phyloP scores from a whole-genome alignment of 2,797 vertebrate species.

The Bucorvus abyssinicus region DNA sequence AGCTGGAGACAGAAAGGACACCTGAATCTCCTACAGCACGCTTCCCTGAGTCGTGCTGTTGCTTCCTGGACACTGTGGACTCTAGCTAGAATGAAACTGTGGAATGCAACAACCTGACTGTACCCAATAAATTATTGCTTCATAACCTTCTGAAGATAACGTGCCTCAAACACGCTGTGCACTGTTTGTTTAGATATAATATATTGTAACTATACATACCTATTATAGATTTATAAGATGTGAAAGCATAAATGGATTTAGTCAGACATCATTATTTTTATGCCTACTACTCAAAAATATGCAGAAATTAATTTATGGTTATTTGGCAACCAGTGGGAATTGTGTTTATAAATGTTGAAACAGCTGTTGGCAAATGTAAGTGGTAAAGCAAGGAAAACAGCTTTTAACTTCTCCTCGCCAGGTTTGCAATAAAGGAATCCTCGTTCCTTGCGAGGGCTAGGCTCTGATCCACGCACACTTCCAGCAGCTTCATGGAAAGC shows the following conservation, averaged over 20 bases:
- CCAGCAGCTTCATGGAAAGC: not conserved
- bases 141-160: conserved; percentile 37
- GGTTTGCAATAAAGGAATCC: conserved; percentile 38
- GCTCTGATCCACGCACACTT: not conserved
- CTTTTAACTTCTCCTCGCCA: conserved; percentile 45
- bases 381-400: conserved; percentile 70
- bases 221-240: conserved; percentile 71
- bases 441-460: not conserved
- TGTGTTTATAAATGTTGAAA: conserved; percentile 77
- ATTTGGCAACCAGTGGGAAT: conserved; percentile 74
- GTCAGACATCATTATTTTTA: conserved; percentile 77
- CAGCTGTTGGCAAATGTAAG: conserved; percentile 73
- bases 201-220: conserved; percentile 60
- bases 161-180: conserved; percentile 2
- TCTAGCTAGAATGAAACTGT: conserved; percentile 34
- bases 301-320: conserved; percentile 75
- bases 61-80: not conserved
- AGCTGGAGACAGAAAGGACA: not conserved
- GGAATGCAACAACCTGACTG: conserved; percentile 1
- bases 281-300: conserved; percentile 71
- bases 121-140: conserved; percentile 23
- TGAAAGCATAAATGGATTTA: conserved; percentile 75
- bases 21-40: not conserved
- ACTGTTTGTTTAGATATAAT: conserved; percentile 66
- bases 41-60: not conserved